Evolutionary conservation across 1,140 invertebrate genomes (phyloP).

Genomic region (Nomia melanderi): DNA sequence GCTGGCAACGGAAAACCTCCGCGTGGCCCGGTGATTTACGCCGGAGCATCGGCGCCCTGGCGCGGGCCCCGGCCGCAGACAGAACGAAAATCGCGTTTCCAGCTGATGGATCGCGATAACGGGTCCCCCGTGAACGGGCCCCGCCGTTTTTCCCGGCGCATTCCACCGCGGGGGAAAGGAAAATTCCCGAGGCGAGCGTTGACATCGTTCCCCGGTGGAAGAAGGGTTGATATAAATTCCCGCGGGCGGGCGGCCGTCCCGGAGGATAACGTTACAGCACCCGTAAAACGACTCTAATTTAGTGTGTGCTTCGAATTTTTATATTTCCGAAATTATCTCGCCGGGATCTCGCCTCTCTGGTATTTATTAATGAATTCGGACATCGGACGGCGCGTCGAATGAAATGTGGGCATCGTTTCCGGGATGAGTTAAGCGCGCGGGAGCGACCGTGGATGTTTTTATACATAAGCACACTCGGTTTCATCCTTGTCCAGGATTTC

Average conservation of each 20-base stretch:
- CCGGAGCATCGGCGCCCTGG: constrained; percentile 59
- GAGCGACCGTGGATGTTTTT: background rate
- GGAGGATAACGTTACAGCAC: background rate
- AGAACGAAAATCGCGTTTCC: constrained; percentile 46
- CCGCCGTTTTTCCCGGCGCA: background rate
- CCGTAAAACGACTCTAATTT: background rate
- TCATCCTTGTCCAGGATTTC: no score
- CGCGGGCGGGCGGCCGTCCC: background rate
- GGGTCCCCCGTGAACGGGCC: background rate
- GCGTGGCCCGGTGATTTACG: constrained; percentile 68
- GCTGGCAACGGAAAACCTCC: constrained; percentile 66
- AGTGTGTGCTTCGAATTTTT: background rate
- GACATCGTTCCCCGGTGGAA: background rate
- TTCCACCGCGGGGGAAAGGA: background rate
- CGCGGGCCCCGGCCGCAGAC: constrained; percentile 51
- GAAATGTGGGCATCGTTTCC: background rate
- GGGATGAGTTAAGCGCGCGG: background rate
- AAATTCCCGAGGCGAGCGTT: background rate
- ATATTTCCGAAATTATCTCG: background rate
- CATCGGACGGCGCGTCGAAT: background rate
- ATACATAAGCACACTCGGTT: background rate
- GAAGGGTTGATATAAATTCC: background rate
- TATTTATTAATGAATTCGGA: background rate
- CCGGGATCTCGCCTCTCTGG: background rate
- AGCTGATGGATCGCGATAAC: constrained; percentile 36